A percentile compares a stretch with the other conserved stretches of the same genome.
These are phyloP conservation scores for Agrotis exclamationis DNA, from an alignment of 2,888 invertebrate species.

Conservation along the genomic window DNA sequence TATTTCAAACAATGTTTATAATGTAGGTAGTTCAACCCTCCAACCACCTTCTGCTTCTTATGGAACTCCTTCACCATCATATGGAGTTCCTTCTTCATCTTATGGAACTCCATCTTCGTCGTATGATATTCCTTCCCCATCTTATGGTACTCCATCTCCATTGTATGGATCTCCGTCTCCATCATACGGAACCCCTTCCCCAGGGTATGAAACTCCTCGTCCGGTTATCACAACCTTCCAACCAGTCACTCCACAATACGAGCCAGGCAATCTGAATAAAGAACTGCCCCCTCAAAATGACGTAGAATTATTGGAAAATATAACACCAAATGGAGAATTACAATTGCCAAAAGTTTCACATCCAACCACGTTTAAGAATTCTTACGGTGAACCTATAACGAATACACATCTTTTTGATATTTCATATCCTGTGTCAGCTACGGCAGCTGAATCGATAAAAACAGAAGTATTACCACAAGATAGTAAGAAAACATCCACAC, in stretches of 20 bases:
- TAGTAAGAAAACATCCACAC: conserved; percentile 65
- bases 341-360: conserved; percentile 82
- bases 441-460: conserved; percentile 85
- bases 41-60: conserved; percentile 68
- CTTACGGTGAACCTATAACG: conserved; percentile 85
- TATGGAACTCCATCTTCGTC: conserved; percentile 68
- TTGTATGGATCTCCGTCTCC: conserved; percentile 68
- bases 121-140: conserved; percentile 69
- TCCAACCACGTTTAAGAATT: conserved; percentile 84
- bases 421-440: conserved; percentile 82
- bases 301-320: conserved; percentile 73
- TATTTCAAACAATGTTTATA: conserved; percentile 65
- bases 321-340: conserved; percentile 73
- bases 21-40: conserved; percentile 71
- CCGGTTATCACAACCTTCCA: conserved; percentile 72
- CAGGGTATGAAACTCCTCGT: conserved; percentile 67
- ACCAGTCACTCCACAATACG: conserved; percentile 73
- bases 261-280: conserved; percentile 75
- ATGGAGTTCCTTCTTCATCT: conserved; percentile 66
- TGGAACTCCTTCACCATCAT: conserved; percentile 68
- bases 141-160: conserved; percentile 64
- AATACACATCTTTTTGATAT: conserved; percentile 79
- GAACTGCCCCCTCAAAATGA: conserved; percentile 75
- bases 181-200: conserved; percentile 62
- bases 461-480: conserved; percentile 81